Evolutionary conservation across 35 echinoderm and acorn worm species (phyloP), one percentile per base, ranked within the genome.

Genomic region (Anneissia japonica): DNA sequence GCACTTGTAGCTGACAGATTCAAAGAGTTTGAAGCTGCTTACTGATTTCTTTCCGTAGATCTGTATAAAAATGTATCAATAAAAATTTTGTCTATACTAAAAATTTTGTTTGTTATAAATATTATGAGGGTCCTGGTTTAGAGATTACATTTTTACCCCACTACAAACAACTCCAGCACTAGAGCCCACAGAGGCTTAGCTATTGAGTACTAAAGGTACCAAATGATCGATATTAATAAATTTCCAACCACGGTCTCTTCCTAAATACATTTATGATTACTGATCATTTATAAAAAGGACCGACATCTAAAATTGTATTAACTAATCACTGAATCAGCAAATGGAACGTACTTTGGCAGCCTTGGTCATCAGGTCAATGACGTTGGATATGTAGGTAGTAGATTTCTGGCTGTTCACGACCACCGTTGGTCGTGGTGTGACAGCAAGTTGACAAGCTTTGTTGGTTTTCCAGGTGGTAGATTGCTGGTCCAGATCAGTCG

Each of bases 401-500:
- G 76, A 79, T 51, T 87, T 90, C 13, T 91, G 36, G 23, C 77
- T 86, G 79, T 74, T 89, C 74, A 94, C 83, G 81, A 91, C 89
- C 38, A 99, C 34, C 35, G 92, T 81, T 46, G 96, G 96, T 74
- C 88, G 84, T 33, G 96, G 89, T 1, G 77, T 89, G 33, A 86
- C 56, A 32, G 92, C 88, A 56, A 99, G 72, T 7, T 99, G 96
- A 72, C 96, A 99, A 9, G 76, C 41, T 76, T 95, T 91, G 51
- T 64, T 64, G 32, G 56, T 77, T 11, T 79, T 76, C 93, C 93
- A 95, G 0, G 39, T 30, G 17, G 46, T 41, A 30, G 80, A 35
- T 84, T 80, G 35, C 75, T 82, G 78, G 11, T 81, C 35, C 0
- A 81, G 38, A 21, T 81, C 79, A 81, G 31, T 39, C 7, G 32